A percentile compares a stretch with the other conserved stretches of the same genome.
phyloP scores from a whole-genome alignment of 2,888 invertebrate species.

The Panorpa germanica region DNA sequence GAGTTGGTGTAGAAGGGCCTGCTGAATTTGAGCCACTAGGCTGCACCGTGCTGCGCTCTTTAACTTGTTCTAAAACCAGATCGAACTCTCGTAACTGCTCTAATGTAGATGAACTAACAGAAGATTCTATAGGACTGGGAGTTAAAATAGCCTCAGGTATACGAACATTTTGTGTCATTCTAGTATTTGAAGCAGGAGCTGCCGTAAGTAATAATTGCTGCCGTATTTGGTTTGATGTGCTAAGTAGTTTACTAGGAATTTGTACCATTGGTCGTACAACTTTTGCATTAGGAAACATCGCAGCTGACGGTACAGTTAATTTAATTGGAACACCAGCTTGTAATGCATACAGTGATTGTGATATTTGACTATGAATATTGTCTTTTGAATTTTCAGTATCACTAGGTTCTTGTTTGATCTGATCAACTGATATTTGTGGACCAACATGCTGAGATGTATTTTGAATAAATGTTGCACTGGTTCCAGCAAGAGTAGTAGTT shows the following conservation, averaged over 20 bases:
- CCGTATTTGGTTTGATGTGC: conserved; percentile 23
- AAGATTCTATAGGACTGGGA: conserved; percentile 26
- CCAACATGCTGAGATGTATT: no score
- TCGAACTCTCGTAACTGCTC: conserved; percentile 66
- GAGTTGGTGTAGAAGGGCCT: conserved; percentile 15
- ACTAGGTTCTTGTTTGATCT: no score
- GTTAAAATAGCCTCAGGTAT: conserved; percentile 11
- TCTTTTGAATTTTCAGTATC: no score
- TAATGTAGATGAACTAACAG: conserved; percentile 53
- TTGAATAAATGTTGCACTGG: no score
- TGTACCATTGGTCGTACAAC: conserved; percentile 34
- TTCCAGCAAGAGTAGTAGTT: no score
- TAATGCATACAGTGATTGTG: no score
- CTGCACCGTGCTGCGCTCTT: conserved; percentile 50
- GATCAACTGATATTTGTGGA: no score
- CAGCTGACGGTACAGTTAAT: no score
- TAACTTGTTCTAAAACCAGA: conserved; percentile 62
- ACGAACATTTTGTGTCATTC: not conserved
- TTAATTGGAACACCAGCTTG: no score
- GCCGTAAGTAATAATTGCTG: not conserved
- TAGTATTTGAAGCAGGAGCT: conserved; percentile 2
- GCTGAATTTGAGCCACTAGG: conserved; percentile 21
- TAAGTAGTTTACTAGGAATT: conserved; percentile 39
- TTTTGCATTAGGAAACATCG: conserved; percentile 34
- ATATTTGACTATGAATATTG: no score